Evolutionary conservation across 1,140 invertebrate genomes (phyloP), one percentile per base, ranked within the genome.

Genomic region (Melanaphis sacchari): DNA sequence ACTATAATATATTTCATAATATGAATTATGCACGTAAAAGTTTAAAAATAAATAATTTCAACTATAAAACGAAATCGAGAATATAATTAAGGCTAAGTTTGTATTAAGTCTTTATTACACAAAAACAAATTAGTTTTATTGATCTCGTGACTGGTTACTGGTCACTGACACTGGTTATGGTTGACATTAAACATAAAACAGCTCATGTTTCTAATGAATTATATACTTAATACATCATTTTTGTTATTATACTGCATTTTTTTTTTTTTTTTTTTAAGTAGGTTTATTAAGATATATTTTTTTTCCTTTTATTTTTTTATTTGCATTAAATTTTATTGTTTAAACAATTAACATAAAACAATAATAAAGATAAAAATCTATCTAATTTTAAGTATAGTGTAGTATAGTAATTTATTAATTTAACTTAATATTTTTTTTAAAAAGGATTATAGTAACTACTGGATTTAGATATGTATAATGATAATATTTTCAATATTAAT

Each of bases 281-380:
- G 22, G 38, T 82, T 22, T 38, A 82, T 40, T 24, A 82, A 82
- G 22, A 22, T 82, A 40, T 40, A 82, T 38, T 82, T 82, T 0
- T 82, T 82, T 40, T 36, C 22, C 81, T 46, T 49, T 49, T 46
- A 15, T 38, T 24, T 38, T 38, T 38, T 82, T 82, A 82, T 82
- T 40, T 82, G 18, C 8, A 82, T 38, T 82, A 40, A 8, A 82
- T 82, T 82, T 9, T 82, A 82, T 82, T 40, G 38, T 82, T 82
- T 82, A 82, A 36, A 82, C 22, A 82, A 82, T 82, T 82, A 82
- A 82, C 81, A 82, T 82, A 82, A 38, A 81, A 38, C 76, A 38
- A 81, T 81, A 81, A 81, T 24, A 82, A 22, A 40, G n/a, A 82
- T 40, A 82, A 24, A 82, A 0, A 40, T 24, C 22, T 82, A 40